Conservation (phyloP, 2,113 vertebrate species). For the Ia io region DNA sequence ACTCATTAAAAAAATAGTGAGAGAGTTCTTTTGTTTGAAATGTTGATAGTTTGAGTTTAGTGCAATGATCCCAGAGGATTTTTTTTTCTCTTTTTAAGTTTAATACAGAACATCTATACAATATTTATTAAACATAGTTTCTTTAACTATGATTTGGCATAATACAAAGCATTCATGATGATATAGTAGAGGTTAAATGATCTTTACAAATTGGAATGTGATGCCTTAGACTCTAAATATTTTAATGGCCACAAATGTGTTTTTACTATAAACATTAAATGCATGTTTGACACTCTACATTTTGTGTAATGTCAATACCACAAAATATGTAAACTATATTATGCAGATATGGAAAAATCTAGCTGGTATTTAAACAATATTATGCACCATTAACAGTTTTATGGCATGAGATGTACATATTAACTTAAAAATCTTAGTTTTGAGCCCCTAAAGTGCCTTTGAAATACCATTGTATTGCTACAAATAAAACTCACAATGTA, state of each 20-base stretch:
- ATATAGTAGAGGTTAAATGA: slow-evolving; percentile 81
- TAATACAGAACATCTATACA: neutral
- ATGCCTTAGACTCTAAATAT: slow-evolving; percentile 84
- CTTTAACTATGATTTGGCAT: slow-evolving; percentile 82
- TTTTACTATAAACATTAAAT: slow-evolving; percentile 85
- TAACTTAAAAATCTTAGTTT: slow-evolving; percentile 83
- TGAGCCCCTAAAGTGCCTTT: slow-evolving; percentile 85
- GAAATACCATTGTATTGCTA: slow-evolving; percentile 84
- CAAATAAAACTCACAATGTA: slow-evolving; percentile 79
- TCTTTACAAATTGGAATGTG: slow-evolving; percentile 84
- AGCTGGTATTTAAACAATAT: slow-evolving; percentile 88
- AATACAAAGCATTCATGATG: slow-evolving; percentile 83
- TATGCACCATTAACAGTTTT: slow-evolving; percentile 89
- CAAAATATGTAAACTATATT: slow-evolving; percentile 95
- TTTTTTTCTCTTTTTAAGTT: neutral
- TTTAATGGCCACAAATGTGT: slow-evolving; percentile 83
- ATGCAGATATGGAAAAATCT: slow-evolving; percentile 89
- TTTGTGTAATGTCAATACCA: slow-evolving; percentile 92
- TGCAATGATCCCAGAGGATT: neutral
- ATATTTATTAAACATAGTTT: slow-evolving; percentile 77
- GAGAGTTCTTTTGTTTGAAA: neutral
- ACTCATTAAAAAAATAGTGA: neutral
- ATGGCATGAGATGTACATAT: slow-evolving; percentile 80
- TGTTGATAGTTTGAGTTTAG: neutral
- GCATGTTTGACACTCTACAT: slow-evolving; percentile 82